Conservation (phyloP, 2,113 vertebrate species). For the Etheostoma spectabile region DNA sequence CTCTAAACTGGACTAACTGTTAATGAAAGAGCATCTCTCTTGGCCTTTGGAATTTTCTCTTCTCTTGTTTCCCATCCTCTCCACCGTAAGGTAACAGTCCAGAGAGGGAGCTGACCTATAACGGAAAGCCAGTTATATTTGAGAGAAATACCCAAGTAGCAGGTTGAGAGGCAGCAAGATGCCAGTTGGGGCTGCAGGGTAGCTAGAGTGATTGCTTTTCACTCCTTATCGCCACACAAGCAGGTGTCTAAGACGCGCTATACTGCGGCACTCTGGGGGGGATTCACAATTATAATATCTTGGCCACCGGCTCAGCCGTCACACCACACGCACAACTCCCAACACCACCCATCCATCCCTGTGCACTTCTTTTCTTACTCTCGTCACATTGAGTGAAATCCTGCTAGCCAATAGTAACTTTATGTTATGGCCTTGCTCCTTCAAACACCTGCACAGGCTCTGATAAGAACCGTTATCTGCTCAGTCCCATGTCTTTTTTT, state of each 20-base stretch:
- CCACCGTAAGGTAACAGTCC: constrained; percentile 10
- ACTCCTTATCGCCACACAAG: constrained; percentile 67
- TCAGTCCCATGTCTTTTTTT: constrained; percentile 49
- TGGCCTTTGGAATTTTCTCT: not conserved
- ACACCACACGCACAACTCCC: constrained; percentile 19
- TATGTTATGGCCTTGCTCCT: constrained; percentile 58
- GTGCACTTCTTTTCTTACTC: constrained; percentile 11
- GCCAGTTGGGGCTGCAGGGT: constrained; percentile 39
- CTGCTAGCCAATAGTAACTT: constrained; percentile 44
- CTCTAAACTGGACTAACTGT: not conserved
- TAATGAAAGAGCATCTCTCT: constrained; percentile 1
- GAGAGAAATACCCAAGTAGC: constrained; percentile 45
- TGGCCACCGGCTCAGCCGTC: constrained; percentile 26
- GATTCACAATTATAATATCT: constrained; percentile 64
- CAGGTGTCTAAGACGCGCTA: constrained; percentile 60
- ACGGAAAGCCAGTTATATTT: constrained; percentile 43
- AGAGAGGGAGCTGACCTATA: constrained; percentile 46
- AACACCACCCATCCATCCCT: constrained; percentile 12
- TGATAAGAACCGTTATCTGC: constrained; percentile 77
- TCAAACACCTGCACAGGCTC: constrained; percentile 70
- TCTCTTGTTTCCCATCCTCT: not conserved
- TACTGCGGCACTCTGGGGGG: constrained; percentile 47
- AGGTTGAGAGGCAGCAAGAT: constrained; percentile 51
- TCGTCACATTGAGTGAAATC: constrained; percentile 36
- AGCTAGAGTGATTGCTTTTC: constrained; percentile 68